A percentile compares a stretch with the other conserved stretches of the same genome.
Conservation (phyloP, 2,113 vertebrate species). For the Microcebus lehilahytsara region DNA sequence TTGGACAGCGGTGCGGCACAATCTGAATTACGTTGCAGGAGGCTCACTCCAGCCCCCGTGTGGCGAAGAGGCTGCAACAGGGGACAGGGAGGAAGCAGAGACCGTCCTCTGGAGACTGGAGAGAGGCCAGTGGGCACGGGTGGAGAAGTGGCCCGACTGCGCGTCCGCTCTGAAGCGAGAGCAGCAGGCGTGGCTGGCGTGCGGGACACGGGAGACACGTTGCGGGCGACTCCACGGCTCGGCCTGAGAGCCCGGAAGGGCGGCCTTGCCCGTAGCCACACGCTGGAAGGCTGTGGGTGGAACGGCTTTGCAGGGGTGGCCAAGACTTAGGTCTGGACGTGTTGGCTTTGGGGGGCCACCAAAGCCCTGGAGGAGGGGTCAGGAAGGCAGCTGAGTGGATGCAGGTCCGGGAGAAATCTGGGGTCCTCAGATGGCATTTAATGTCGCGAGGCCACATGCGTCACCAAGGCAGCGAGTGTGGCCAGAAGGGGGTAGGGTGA, state of each 20-base stretch:
- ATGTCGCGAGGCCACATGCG: background rate
- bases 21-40: background rate
- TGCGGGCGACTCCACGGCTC: background rate
- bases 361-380: background rate
- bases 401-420: background rate
- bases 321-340: background rate
- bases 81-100: background rate
- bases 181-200: background rate
- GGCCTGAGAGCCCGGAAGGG: background rate
- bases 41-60: background rate
- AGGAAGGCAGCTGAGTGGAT: background rate
- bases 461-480: background rate
- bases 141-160: background rate
- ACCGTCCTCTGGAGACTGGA: background rate
- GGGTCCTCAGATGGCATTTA: background rate
- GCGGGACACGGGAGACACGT: background rate
- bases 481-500: background rate
- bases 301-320: background rate
- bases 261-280: fast-evolving
- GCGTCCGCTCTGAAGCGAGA: background rate
- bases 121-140: background rate
- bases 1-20: background rate
- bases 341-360: background rate
- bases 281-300: background rate
- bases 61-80: background rate